Percentiles rank a stretch among this genome's conserved stretches.
phyloP scores from a whole-genome alignment of 2,888 invertebrate genomes.

The Drosophila hawaiiensis region DNA sequence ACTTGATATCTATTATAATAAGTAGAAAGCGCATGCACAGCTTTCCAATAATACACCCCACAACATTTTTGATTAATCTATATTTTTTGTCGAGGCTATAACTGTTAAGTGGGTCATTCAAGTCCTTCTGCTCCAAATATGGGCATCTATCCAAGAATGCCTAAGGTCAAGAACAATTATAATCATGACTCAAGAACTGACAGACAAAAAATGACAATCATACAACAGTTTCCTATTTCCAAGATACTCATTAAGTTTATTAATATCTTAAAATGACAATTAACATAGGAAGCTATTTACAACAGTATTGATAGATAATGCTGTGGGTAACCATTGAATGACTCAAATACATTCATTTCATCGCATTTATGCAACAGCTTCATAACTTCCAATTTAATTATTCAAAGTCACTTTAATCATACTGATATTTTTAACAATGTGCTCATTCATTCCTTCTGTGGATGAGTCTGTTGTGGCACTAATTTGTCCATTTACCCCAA shows the following conservation, averaged over 20 bases:
- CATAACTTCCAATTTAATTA: slow-evolving; percentile 68
- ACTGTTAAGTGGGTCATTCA: background rate
- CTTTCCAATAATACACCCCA: too few species aligned
- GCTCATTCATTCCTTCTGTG: slow-evolving; percentile 52
- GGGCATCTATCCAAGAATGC: background rate
- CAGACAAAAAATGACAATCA: background rate
- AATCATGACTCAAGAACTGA: background rate
- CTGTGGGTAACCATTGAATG: slow-evolving; percentile 2
- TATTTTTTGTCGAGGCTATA: background rate
- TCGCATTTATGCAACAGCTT: slow-evolving; percentile 25
- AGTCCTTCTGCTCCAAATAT: background rate
- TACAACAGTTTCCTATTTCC: background rate
- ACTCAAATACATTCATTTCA: background rate
- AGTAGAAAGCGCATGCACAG: background rate
- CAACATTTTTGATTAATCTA: too few species aligned
- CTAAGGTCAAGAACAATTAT: background rate
- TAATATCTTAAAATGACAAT: slow-evolving; percentile 20
- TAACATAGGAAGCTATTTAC: slow-evolving; percentile 11
- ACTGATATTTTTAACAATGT: slow-evolving; percentile 76
- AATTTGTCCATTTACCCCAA: slow-evolving; percentile 63
- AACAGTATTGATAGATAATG: slow-evolving; percentile 21
- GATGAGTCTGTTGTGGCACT: slow-evolving; percentile 47
- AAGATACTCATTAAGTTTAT: slow-evolving; percentile 2
- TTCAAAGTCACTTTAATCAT: slow-evolving; percentile 78
- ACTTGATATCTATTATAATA: background rate